A percentile compares a stretch with the other conserved stretches of the same genome.
Evolutionary conservation across 2,797 vertebrate species (phyloP).

Genomic region (Acanthurus lineatus): DNA sequence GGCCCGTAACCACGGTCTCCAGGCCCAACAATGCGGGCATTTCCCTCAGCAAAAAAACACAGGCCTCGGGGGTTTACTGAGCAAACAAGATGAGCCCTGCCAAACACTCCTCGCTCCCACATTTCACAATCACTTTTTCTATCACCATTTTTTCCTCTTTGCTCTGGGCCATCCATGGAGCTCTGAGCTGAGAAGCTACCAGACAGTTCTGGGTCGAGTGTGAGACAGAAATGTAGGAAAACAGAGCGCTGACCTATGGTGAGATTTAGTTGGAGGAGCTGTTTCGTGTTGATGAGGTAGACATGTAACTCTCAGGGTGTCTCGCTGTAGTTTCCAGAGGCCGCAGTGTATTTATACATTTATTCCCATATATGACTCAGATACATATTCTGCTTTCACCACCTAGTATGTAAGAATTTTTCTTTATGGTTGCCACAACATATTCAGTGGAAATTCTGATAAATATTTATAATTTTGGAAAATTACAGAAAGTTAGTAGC

Average conservation of each 20-base stretch:
- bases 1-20: constrained; percentile 97
- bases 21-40: constrained; percentile 94
- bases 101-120: constrained; percentile 88
- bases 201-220: constrained; percentile 75
- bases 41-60: constrained; percentile 89
- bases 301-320: constrained; percentile 34
- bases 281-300: background rate
- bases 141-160: constrained; percentile 70
- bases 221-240: constrained; percentile 62
- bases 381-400: background rate
- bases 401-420: background rate
- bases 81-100: constrained; percentile 93
- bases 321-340: constrained; percentile 42
- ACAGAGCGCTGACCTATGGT: constrained; percentile 48
- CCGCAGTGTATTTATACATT: constrained; percentile 6
- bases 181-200: constrained; percentile 51
- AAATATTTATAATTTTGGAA: background rate
- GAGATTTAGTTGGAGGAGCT: constrained; percentile 54
- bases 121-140: constrained; percentile 84
- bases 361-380: background rate
- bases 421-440: background rate
- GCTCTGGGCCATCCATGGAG: constrained; percentile 62
- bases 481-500: background rate
- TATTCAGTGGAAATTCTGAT: constrained; percentile 6
- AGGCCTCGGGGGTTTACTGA: constrained; percentile 93